These are phyloP conservation scores for Euglossa dilemma DNA, from an alignment of 1,140 invertebrate species.

Conservation along the genomic window DNA sequence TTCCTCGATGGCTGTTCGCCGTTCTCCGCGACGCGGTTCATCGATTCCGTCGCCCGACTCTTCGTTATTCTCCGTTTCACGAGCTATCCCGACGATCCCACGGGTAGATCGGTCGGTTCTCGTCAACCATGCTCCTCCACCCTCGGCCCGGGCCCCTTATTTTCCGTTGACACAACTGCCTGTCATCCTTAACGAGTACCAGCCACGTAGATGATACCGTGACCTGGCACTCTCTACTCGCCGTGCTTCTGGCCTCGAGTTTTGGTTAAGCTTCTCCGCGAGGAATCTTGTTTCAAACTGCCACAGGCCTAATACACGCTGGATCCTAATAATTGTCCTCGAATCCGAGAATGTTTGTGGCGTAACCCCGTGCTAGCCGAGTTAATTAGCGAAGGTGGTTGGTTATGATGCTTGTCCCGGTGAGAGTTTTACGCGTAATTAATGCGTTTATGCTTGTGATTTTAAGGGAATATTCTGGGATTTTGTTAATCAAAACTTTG, in stretches of 20 bases:
- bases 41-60: constrained; percentile 9
- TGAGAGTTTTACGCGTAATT: no score
- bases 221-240: not conserved
- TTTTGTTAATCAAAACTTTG: no score
- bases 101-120: not conserved
- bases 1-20: not conserved
- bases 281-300: constrained; percentile 27
- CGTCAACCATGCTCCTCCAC: not conserved
- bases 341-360: not conserved
- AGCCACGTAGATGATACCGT: constrained; percentile 1
- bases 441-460: no score
- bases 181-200: constrained; percentile 27
- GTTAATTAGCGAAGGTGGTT: not conserved
- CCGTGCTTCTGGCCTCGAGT: constrained; percentile 34
- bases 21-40: not conserved
- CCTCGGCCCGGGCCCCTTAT: not conserved
- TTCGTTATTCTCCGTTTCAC: constrained; percentile 14
- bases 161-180: constrained; percentile 9
- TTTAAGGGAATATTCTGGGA: no score
- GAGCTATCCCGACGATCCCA: constrained; percentile 12
- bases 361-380: not conserved
- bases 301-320: constrained; percentile 20
- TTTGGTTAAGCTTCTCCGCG: constrained; percentile 45
- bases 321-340: not conserved
- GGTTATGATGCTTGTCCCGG: no score